These are phyloP conservation scores for Pelusios castaneus DNA, from an alignment of 2,113 vertebrate genomes.

Conservation along the genomic window DNA sequence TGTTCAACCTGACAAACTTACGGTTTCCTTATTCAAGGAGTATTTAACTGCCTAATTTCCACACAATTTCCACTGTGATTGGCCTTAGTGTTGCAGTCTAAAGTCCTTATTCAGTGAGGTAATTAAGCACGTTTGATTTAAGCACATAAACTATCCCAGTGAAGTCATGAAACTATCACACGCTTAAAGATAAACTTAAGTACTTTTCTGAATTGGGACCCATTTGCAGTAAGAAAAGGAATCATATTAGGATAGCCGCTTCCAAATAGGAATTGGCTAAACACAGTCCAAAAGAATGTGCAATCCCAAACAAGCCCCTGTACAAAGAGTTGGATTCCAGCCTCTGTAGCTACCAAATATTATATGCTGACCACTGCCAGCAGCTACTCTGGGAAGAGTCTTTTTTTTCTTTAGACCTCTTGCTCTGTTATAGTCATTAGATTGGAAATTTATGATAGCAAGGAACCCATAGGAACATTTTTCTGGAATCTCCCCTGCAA, in stretches of 20 bases:
- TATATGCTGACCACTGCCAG: accelerated
- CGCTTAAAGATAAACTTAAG: background rate
- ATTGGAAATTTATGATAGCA: conserved; percentile 12
- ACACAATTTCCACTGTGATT: background rate
- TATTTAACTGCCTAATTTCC: background rate
- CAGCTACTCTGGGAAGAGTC: background rate
- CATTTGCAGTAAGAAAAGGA: background rate
- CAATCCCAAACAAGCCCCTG: accelerated
- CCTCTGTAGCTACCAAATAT: accelerated
- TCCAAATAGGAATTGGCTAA: background rate
- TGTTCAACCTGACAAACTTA: accelerated
- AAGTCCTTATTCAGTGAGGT: background rate
- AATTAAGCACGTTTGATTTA: background rate
- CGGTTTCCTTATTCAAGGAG: background rate
- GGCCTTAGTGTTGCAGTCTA: background rate
- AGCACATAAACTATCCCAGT: background rate
- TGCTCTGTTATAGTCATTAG: conserved; percentile 23
- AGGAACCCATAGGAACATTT: background rate
- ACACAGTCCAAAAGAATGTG: background rate
- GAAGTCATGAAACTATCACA: background rate
- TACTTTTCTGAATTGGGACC: background rate
- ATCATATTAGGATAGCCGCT: background rate
- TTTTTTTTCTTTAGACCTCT: conserved; percentile 43
- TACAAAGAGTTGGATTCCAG: background rate
- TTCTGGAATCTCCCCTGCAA: background rate